Conservation (phyloP, 2,888 invertebrate species). For the Crioceris asparagi region DNA sequence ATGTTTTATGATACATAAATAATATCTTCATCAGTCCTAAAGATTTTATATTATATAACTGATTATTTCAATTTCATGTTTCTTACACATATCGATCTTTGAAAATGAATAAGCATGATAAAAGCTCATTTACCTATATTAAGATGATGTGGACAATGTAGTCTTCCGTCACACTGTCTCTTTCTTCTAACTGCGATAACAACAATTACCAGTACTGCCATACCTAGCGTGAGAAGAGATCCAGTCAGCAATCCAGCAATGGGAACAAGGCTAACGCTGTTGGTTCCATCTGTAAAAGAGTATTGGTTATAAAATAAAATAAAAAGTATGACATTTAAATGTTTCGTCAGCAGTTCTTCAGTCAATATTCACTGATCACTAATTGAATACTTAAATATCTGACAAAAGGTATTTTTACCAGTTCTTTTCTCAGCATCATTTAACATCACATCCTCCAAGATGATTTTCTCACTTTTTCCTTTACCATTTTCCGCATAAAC, state of each 20-base stretch:
- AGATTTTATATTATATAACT: too few relatives aligned
- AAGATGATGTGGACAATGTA: conserved; percentile 36
- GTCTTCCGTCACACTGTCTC: conserved; percentile 37
- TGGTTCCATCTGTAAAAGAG: conserved; percentile 50
- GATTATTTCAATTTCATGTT: too few relatives aligned
- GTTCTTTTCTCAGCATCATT: conserved; percentile 78
- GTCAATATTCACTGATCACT: too few relatives aligned
- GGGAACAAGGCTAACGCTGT: conserved; percentile 59
- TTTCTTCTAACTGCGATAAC: conserved; percentile 53
- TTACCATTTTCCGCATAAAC: conserved; percentile 78
- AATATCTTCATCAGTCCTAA: background rate
- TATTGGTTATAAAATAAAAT: conserved; percentile 3
- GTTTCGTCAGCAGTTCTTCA: too few relatives aligned
- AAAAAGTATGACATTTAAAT: too few relatives aligned
- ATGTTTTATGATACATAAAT: background rate
- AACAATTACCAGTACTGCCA: conserved; percentile 52
- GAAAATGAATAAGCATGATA: background rate
- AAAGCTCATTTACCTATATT: conserved; percentile 17
- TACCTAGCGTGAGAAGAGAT: conserved; percentile 52
- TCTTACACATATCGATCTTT: too few relatives aligned
- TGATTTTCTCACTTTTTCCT: conserved; percentile 70
- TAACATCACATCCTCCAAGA: conserved; percentile 76
- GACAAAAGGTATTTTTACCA: conserved; percentile 43
- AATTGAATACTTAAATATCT: too few relatives aligned
- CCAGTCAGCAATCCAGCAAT: conserved; percentile 59